Evolutionary conservation across 2,113 vertebrate species (phyloP).

Genomic region (Prionailurus viverrinus): DNA sequence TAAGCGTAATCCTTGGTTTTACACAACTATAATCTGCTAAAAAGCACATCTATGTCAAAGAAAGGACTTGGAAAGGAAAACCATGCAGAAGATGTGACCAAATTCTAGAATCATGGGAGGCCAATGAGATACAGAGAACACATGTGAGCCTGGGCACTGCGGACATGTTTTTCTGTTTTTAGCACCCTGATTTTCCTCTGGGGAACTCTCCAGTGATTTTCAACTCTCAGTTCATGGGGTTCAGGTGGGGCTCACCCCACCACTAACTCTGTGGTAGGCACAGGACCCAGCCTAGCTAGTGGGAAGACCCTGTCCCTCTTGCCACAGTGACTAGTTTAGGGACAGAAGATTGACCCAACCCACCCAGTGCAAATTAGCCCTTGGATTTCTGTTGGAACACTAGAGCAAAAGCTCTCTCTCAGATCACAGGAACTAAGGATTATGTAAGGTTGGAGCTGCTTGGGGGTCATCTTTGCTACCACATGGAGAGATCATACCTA

Average conservation of each 20-base stretch:
- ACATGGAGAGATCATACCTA: not conserved
- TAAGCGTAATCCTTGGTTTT: slow-evolving; percentile 43
- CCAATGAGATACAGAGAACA: not conserved
- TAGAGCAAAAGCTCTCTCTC: not conserved
- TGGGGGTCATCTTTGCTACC: not conserved
- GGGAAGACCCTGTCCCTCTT: not conserved
- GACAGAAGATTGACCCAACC: not conserved
- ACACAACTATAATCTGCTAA: not conserved
- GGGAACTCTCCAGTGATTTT: not conserved
- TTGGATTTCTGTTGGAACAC: not conserved
- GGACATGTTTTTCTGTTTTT: not conserved
- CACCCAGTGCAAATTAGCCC: not conserved
- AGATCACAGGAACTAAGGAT: not conserved
- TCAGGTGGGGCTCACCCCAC: not conserved
- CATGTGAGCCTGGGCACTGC: not conserved
- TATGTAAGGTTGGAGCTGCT: not conserved
- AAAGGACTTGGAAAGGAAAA: slow-evolving; percentile 10
- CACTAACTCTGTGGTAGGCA: not conserved
- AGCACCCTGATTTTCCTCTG: not conserved
- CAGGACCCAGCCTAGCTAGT: not conserved
- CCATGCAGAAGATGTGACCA: not conserved
- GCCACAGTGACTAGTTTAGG: not conserved
- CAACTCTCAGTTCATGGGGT: not conserved
- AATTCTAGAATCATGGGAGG: not conserved
- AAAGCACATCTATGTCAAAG: slow-evolving; percentile 29